Evolutionary conservation across 1,140 invertebrate genomes (phyloP).

Genomic region (Cryptotermes secundus): DNA sequence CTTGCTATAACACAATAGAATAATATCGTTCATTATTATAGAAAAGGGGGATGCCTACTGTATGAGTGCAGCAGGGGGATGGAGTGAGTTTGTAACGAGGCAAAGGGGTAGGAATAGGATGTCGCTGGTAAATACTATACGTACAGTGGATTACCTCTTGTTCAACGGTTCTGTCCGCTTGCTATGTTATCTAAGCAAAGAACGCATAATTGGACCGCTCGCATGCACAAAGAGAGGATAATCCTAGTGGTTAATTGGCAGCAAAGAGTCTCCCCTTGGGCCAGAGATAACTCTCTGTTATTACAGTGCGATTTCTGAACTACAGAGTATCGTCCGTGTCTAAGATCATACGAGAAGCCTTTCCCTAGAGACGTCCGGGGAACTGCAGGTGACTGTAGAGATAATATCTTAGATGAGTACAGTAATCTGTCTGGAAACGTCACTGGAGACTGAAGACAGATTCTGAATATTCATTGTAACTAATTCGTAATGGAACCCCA

Average conservation of each 20-base stretch:
- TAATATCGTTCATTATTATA: not conserved
- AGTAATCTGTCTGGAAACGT: not conserved
- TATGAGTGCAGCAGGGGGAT: not conserved
- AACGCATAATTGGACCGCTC: slow-evolving; percentile 1
- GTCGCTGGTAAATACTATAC: not conserved
- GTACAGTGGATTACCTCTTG: not conserved
- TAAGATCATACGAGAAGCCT: too few relatives aligned
- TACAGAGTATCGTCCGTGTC: too few relatives aligned
- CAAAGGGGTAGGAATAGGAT: not conserved
- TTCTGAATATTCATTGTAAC: not conserved
- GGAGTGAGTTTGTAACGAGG: not conserved
- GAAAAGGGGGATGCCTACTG: not conserved
- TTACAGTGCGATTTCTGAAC: not conserved
- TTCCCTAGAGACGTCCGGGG: too few relatives aligned
- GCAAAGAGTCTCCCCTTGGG: not conserved
- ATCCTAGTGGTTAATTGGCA: slow-evolving; percentile 1
- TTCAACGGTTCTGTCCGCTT: not conserved
- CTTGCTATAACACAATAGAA: not conserved
- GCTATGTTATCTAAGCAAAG: not conserved
- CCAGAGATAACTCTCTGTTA: not conserved
- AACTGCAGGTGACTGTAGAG: too few relatives aligned
- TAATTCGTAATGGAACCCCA: not conserved
- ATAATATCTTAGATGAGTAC: too few relatives aligned
- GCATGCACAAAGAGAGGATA: not conserved
- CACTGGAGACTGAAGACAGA: not conserved